Base-by-base conservation (phyloP, 37 sponge, comb jelly and placozoan species). In the Aplysina aerophoba region DNA sequence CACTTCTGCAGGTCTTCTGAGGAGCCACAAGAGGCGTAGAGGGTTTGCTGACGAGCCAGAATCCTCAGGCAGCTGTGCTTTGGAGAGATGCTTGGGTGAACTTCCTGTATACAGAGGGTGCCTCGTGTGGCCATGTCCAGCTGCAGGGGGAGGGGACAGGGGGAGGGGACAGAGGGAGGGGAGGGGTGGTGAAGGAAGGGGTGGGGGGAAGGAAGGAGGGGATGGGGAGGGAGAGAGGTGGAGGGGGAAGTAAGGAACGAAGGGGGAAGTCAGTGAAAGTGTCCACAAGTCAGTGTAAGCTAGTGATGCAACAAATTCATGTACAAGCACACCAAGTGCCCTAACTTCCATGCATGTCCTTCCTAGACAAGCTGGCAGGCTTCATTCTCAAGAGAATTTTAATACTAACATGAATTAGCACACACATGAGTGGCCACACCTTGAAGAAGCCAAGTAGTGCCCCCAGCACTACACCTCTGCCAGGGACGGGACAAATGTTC, bases 1-100 rank as follows among this genome's bases (percentile, higher is more conserved):
- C 93, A 93, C 81, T 85, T 93, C n/a, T 89, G 80, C 68, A 89
- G 82, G 55, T 93, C 93, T 38, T 87, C 90, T 59, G 71, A 44
- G 14, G 90, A 90, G 65, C 93, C 93, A 56, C 90, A 93, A 0
- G 93, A 93, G 25, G 83, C 88, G 41, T 89, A 90, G 66, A 93
- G 57, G 15, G 83, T 86, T 17, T 87, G 86, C 0, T 55, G 59
- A 59, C 90, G 87, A 12, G 93, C 90, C 59, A 93, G 58, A n/a
- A 93, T 84, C 2, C 93, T 84, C 69, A 93, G 90, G 61, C 93
- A 93, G 83, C 88, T 87, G 83, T 93, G 90, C 19, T 88, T 56
- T 0, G 93, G 93, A 25, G 93, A 93, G 17, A 93, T 81, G 65
- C 93, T 93, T 57, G 79, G 83, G 83, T 93, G 93, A 4, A 93